A percentile compares a stretch with the other conserved stretches of the same genome.
phyloP scores from a whole-genome alignment of 92 coral and sea anemone species.

The Zoanthus sansibaricus region DNA sequence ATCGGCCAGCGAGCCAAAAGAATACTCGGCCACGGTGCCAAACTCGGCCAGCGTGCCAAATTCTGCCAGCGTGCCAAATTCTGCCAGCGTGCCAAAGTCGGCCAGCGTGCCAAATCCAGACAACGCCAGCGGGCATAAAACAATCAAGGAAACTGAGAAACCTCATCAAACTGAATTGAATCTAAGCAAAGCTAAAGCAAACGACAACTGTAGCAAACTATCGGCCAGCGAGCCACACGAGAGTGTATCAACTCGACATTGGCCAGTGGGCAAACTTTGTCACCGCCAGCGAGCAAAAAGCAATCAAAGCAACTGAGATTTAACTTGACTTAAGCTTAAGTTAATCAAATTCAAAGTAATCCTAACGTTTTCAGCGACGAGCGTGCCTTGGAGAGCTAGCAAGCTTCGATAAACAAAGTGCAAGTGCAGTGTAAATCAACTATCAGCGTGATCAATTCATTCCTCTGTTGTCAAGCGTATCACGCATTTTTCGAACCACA shows the following conservation, averaged over 20 bases:
- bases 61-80: not conserved
- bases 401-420: too few relatives aligned
- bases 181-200: too few relatives aligned
- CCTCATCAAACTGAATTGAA: too few relatives aligned
- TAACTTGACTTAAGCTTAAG: too few relatives aligned
- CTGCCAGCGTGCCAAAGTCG: not conserved
- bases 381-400: too few relatives aligned
- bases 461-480: slow-evolving; percentile 6
- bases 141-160: not conserved
- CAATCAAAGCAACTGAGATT: slow-evolving; percentile 38
- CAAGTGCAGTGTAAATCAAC: not conserved
- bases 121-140: slow-evolving; percentile 20
- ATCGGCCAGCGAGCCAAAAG: slow-evolving; percentile 46
- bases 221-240: slow-evolving; percentile 2
- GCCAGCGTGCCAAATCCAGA: not conserved
- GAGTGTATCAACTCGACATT: too few relatives aligned
- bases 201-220: too few relatives aligned
- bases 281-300: not conserved
- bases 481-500: slow-evolving; percentile 39
- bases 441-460: not conserved
- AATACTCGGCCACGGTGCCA: slow-evolving; percentile 14
- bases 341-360: too few relatives aligned
- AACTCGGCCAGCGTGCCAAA: slow-evolving; percentile 16
- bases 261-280: too few relatives aligned
- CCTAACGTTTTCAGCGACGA: too few relatives aligned